A percentile compares a stretch with the other conserved stretches of the same genome.
phyloP scores from a whole-genome alignment of 2,888 invertebrate genomes.

The Sialis lutaria region DNA sequence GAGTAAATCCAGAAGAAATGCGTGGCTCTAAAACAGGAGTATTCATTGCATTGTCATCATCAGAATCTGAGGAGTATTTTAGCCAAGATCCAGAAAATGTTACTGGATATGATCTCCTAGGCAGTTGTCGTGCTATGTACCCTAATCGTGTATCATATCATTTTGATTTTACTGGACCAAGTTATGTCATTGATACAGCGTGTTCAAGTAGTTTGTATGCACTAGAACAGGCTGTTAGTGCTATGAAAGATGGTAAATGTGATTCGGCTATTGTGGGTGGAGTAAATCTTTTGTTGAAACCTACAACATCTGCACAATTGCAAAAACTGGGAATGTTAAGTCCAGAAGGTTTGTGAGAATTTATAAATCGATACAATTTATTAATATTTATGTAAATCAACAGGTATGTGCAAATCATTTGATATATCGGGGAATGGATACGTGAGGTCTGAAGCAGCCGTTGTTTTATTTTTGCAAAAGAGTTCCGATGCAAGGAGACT shows the following conservation, averaged over 20 bases:
- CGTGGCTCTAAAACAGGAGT: slow-evolving; percentile 55
- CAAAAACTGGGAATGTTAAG: slow-evolving; percentile 49
- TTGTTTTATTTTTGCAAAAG: slow-evolving; percentile 24
- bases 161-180: slow-evolving; percentile 76
- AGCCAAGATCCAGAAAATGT: neutral
- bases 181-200: slow-evolving; percentile 78
- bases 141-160: slow-evolving; percentile 84
- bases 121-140: slow-evolving; percentile 80
- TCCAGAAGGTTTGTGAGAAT: slow-evolving; percentile 37
- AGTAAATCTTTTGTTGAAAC: slow-evolving; percentile 69
- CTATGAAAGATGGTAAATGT: slow-evolving; percentile 62
- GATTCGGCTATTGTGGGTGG: slow-evolving; percentile 85
- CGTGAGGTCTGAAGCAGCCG: slow-evolving; percentile 30
- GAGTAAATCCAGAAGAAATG: slow-evolving; percentile 41
- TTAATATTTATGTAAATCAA: too few species aligned
- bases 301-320: slow-evolving; percentile 78
- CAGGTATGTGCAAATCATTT: slow-evolving; percentile 57
- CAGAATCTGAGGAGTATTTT: slow-evolving; percentile 43
- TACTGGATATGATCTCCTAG: slow-evolving; percentile 14
- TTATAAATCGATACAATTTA: neutral
- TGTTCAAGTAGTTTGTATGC: slow-evolving; percentile 85
- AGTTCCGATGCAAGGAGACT: slow-evolving; percentile 20
- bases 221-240: slow-evolving; percentile 63
- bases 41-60: slow-evolving; percentile 51
- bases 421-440: slow-evolving; percentile 65